These are phyloP conservation scores for Eira barbara DNA, from an alignment of 2,113 vertebrate genomes.

Conservation along the genomic window DNA sequence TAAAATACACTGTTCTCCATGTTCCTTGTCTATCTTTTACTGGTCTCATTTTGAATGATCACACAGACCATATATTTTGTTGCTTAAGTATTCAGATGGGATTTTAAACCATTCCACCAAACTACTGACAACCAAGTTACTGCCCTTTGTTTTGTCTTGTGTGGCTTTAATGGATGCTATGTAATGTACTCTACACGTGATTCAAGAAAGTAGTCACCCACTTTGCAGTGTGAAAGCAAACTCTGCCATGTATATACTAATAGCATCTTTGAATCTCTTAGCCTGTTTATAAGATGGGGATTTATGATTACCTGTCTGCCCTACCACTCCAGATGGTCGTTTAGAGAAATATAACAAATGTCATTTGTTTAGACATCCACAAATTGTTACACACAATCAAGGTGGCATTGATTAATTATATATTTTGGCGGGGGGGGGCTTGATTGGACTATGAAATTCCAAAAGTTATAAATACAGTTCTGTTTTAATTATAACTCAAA, in stretches of 20 bases:
- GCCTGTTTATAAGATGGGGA: background rate
- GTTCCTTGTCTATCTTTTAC: conserved; percentile 25
- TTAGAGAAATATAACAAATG: background rate
- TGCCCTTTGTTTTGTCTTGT: background rate
- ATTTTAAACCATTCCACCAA: background rate
- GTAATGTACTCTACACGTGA: background rate
- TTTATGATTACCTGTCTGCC: background rate
- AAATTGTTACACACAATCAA: background rate
- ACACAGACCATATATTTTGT: background rate
- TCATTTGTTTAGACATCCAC: background rate
- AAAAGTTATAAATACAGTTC: background rate
- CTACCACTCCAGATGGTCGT: background rate
- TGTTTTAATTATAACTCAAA: background rate
- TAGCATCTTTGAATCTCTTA: background rate
- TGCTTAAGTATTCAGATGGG: background rate
- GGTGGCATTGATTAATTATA: background rate
- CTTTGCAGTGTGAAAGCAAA: background rate
- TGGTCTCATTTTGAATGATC: background rate
- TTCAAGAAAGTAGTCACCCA: background rate
- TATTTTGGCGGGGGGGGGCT: background rate
- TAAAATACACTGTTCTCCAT: background rate
- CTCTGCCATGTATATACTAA: background rate
- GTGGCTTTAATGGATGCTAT: background rate
- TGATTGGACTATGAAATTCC: background rate
- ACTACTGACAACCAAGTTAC: background rate